Evolutionary conservation across 2,797 vertebrate genomes (phyloP), one percentile per base, ranked within the genome.

Genomic region (Eupleurogrammus muticus): DNA sequence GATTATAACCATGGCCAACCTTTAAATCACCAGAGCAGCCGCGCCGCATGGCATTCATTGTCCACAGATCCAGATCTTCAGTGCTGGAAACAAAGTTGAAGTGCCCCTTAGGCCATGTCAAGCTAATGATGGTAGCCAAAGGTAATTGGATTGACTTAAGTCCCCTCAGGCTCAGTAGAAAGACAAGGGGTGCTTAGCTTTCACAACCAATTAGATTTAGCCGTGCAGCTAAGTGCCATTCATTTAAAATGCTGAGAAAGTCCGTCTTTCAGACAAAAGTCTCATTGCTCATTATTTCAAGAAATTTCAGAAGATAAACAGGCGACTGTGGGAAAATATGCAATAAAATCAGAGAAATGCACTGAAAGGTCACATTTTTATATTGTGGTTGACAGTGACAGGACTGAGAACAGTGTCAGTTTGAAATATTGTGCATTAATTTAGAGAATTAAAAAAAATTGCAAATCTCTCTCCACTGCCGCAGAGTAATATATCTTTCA

Each of bases 111-210:
- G 86, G 85, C 70, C 80, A 80, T 4, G 66, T 87, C 85, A 83
- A 85, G 69, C 79, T 90, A 90, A 90, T 86, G 82, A 87, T 81
- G 78, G 85, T 84, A 86, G 80, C 83, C 78, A 89, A 89, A 84
- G 83, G 86, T 93, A 93, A 93, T 92, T 83, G 88, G 86, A 94
- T 93, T 70, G 83, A 90, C 86, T 91, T 89, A 67, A 89, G 79
- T 84, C 87, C 81, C 90, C 78, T 77, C 60, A 63, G 78, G 87
- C 85, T 68, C 72, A 57, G 79, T 59, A 60, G 75, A 86, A 66
- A 90, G 87, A 88, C 87, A 87, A 87, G 65, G 70, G 78, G 73
- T 63, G 83, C 86, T 90, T 84, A 78, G 82, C 88, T 87, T 92
- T 92, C 92, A 81, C 87, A 82, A 67, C 58, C 81, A 86, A 92